phyloP scores from a whole-genome alignment of 2,888 invertebrate genomes.

The Eurytoma adleriae region DNA sequence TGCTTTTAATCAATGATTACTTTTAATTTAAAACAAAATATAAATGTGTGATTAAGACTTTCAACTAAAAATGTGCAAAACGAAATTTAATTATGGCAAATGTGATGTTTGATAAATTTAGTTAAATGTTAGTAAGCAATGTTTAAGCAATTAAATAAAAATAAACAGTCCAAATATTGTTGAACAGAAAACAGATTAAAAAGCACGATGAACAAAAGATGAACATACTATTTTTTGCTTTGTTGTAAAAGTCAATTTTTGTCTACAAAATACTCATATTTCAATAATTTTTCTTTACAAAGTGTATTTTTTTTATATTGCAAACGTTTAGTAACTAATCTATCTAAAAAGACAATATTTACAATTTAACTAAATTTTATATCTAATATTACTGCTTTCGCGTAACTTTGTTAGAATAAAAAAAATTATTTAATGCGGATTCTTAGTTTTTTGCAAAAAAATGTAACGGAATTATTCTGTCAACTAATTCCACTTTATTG shows the following conservation, averaged over 20 bases:
- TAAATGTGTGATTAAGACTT: no score
- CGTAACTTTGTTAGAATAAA: background rate
- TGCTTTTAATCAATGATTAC: no score
- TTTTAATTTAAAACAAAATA: no score
- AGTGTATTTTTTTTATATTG: background rate
- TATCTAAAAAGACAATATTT: slow-evolving; percentile 17
- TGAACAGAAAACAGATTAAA: background rate
- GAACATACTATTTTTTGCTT: slow-evolving; percentile 15
- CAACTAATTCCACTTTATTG: no score
- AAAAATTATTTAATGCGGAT: background rate
- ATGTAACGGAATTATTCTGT: no score
- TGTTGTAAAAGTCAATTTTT: slow-evolving; percentile 8
- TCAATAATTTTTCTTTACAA: background rate
- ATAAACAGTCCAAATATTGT: slow-evolving; percentile 11
- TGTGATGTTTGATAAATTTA: background rate
- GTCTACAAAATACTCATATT: background rate
- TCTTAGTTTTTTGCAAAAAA: no score
- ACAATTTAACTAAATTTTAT: slow-evolving; percentile 15
- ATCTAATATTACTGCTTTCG: background rate
- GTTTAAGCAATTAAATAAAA: slow-evolving; percentile 9
- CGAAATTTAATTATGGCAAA: background rate
- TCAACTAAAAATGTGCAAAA: background rate
- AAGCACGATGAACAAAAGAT: background rate
- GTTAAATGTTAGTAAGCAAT: slow-evolving; percentile 29
- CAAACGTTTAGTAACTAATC: background rate